Evolutionary conservation across 92 coral and sea anemone genomes (phyloP).

Genomic region (Bergia puertoricense): DNA sequence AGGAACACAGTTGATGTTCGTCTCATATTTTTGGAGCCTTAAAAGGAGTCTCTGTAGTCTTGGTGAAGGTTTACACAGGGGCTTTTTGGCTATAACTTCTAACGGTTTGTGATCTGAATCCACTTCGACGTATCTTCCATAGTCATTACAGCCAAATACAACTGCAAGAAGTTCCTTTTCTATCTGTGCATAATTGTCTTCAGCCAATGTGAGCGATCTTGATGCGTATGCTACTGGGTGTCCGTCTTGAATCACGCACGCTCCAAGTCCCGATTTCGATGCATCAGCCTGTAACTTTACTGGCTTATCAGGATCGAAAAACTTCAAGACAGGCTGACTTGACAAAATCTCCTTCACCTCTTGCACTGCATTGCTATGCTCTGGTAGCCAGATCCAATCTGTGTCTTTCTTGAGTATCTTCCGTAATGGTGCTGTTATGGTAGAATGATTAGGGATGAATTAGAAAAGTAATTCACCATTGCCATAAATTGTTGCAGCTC

Average conservation of each 20-base stretch:
- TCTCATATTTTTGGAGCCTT: conserved; percentile 32
- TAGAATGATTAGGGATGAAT: no score
- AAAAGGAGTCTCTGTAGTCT: conserved; percentile 5
- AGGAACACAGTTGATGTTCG: conserved; percentile 34
- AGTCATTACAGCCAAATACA: conserved; percentile 21
- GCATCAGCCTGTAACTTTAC: conserved; percentile 38
- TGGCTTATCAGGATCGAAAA: conserved; percentile 13
- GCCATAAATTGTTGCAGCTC: no score
- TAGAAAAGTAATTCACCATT: no score
- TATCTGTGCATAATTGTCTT: conserved; percentile 37
- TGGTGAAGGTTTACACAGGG: conserved; percentile 30
- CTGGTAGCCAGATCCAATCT: no score
- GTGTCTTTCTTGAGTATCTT: no score
- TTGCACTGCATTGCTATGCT: no score
- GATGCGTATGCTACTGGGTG: conserved; percentile 39
- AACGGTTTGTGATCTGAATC: conserved; percentile 45
- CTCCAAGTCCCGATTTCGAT: conserved; percentile 33
- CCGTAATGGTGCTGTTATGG: no score
- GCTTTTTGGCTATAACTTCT: not conserved
- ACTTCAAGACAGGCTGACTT: conserved; percentile 21
- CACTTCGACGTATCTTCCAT: conserved; percentile 29
- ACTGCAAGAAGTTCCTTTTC: conserved; percentile 40
- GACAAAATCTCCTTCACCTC: not conserved
- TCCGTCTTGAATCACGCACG: conserved; percentile 28
- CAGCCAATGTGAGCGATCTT: conserved; percentile 1